These are phyloP conservation scores for Gobius niger DNA, from an alignment of 2,113 vertebrate species.

Conservation along the genomic window DNA sequence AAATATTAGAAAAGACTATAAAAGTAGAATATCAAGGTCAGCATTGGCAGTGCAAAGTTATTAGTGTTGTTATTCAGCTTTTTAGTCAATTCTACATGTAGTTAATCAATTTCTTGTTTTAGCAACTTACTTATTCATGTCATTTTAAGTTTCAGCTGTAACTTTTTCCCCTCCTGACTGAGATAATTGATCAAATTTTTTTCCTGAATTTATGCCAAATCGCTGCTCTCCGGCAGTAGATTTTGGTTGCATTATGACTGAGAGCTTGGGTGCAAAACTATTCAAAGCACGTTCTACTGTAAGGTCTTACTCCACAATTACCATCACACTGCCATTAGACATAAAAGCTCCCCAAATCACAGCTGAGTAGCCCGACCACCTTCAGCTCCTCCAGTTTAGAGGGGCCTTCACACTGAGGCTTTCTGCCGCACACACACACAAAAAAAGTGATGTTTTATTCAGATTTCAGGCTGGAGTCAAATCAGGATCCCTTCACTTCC, in stretches of 20 bases:
- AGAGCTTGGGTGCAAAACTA: constrained; percentile 6
- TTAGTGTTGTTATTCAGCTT: too few species aligned
- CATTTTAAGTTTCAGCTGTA: too few species aligned
- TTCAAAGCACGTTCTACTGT: constrained; percentile 1
- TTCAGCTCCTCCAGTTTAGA: constrained; percentile 40
- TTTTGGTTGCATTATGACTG: neutral
- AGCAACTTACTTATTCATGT: too few species aligned
- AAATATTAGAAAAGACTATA: too few species aligned
- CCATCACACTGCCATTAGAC: constrained; percentile 32
- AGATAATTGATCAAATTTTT: neutral
- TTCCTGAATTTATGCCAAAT: neutral
- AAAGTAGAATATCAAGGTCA: too few species aligned
- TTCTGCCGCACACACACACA: constrained; percentile 46
- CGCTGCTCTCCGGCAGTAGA: neutral
- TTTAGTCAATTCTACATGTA: too few species aligned
- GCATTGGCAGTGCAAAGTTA: too few species aligned
- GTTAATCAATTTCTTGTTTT: too few species aligned
- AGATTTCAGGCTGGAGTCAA: constrained; percentile 62
- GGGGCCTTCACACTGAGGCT: constrained; percentile 19
- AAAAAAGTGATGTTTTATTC: constrained; percentile 60
- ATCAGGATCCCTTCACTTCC: constrained; percentile 56
- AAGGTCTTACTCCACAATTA: constrained; percentile 22
- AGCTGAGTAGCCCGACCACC: constrained; percentile 32
- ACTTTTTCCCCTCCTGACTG: too few species aligned
- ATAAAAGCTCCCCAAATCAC: constrained; percentile 27